These are phyloP conservation scores for Euzophera pinguis DNA, from an alignment of 2,888 invertebrate genomes.

Conservation along the genomic window DNA sequence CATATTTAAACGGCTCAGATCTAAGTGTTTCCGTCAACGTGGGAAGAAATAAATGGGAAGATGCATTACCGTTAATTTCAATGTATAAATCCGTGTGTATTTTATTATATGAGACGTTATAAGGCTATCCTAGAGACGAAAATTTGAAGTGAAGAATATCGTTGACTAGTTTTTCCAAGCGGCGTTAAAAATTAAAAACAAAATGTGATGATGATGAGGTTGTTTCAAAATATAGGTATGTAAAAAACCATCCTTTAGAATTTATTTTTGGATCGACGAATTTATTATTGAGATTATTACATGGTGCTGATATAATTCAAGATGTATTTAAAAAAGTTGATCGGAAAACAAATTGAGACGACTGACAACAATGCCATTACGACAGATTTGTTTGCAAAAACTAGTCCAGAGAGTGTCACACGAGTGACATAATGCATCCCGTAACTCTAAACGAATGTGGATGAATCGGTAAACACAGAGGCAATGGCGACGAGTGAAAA, in stretches of 20 bases:
- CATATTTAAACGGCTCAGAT: slow-evolving; percentile 2
- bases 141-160: too few relatives aligned
- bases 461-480: slow-evolving; percentile 41
- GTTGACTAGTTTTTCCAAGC: too few relatives aligned
- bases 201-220: too few relatives aligned
- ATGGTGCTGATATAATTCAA: background rate
- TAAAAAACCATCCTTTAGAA: too few relatives aligned
- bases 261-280: too few relatives aligned
- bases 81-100: background rate
- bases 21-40: background rate
- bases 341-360: background rate
- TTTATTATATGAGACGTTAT: background rate
- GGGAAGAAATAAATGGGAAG: slow-evolving; percentile 6
- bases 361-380: slow-evolving; percentile 37
- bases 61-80: background rate
- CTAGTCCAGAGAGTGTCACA: slow-evolving; percentile 42
- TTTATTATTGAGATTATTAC: too few relatives aligned
- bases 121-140: background rate
- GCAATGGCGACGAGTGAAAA: slow-evolving; percentile 51
- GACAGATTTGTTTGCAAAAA: slow-evolving; percentile 39
- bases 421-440: slow-evolving; percentile 51
- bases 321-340: background rate
- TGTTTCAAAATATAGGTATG: too few relatives aligned
- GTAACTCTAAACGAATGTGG: slow-evolving; percentile 43
- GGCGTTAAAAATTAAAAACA: too few relatives aligned